Conservation (phyloP, 1,140 invertebrate genomes). For the Lordiphosa collinella region DNA sequence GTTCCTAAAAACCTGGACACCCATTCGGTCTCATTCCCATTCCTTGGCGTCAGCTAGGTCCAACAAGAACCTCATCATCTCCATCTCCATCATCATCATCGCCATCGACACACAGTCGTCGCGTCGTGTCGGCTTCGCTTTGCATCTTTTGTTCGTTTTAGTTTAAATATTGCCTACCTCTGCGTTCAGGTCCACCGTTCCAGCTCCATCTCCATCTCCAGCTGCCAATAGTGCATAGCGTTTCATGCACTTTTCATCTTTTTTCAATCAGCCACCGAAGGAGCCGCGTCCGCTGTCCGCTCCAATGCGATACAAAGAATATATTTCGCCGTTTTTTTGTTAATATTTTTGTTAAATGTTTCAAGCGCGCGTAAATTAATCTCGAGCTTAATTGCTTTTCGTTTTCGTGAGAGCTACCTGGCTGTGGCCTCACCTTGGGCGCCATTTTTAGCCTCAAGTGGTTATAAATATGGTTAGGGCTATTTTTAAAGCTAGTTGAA, state of each 20-base stretch:
- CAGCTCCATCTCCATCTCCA: no score
- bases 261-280: slow-evolving; percentile 66
- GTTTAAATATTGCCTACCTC: slow-evolving; percentile 74
- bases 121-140: slow-evolving; percentile 64
- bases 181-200: slow-evolving; percentile 5
- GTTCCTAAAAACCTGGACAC: slow-evolving; percentile 63
- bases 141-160: slow-evolving; percentile 77
- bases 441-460: slow-evolving; percentile 14
- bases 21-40: slow-evolving; percentile 54
- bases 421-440: slow-evolving; percentile 2
- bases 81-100: slow-evolving; percentile 51
- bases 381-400: slow-evolving; percentile 70
- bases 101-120: slow-evolving; percentile 37
- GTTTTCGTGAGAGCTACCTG: slow-evolving; percentile 20
- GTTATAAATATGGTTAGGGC: slow-evolving; percentile 47
- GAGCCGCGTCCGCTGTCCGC: slow-evolving; percentile 18
- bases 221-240: slow-evolving; percentile 72
- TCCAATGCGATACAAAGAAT: slow-evolving; percentile 35
- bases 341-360: slow-evolving; percentile 74
- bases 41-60: slow-evolving; percentile 36
- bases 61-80: slow-evolving; percentile 25
- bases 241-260: slow-evolving; percentile 70
- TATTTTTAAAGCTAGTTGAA: slow-evolving; percentile 45
- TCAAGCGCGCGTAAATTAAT: slow-evolving; percentile 68
- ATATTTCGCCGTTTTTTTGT: slow-evolving; percentile 49